These are phyloP conservation scores for Acholoe squamosa DNA, from an alignment of 2,888 invertebrate species.

Conservation along the genomic window DNA sequence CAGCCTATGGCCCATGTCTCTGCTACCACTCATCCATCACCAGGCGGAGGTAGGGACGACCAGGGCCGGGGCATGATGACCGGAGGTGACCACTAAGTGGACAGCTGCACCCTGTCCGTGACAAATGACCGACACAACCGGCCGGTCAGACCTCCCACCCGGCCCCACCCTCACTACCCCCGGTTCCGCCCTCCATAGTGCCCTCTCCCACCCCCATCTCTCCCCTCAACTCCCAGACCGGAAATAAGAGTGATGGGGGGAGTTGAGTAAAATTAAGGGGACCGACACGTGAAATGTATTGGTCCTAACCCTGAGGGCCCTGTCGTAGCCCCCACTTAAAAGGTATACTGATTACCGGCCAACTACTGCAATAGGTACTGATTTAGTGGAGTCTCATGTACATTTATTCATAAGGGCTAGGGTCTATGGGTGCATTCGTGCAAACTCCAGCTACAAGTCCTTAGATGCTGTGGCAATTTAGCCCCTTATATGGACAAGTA, in stretches of 20 bases:
- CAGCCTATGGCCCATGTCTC: constrained; percentile 19
- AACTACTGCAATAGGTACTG: background rate
- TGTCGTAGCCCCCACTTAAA: background rate
- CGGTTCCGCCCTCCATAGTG: background rate
- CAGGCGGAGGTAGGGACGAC: constrained; percentile 28
- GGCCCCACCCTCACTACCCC: background rate
- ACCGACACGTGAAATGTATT: constrained; percentile 19
- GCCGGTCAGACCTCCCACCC: background rate
- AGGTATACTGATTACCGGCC: background rate
- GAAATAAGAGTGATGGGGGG: background rate
- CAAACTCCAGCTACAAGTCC: background rate
- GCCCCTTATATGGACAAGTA: background rate
- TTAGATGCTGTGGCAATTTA: background rate
- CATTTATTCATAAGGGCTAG: background rate
- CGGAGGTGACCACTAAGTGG: constrained; percentile 60
- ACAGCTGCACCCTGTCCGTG: constrained; percentile 54
- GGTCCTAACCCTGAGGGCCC: background rate
- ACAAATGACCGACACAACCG: constrained; percentile 59
- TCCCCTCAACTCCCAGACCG: background rate
- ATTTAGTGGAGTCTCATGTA: background rate
- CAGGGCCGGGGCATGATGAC: constrained; percentile 50
- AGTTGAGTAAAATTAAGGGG: background rate
- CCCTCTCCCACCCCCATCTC: background rate
- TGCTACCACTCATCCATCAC: constrained; percentile 33
- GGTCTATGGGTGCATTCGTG: background rate